phyloP scores from a whole-genome alignment of 2,113 vertebrate species.

The Butastur rufipennis region DNA sequence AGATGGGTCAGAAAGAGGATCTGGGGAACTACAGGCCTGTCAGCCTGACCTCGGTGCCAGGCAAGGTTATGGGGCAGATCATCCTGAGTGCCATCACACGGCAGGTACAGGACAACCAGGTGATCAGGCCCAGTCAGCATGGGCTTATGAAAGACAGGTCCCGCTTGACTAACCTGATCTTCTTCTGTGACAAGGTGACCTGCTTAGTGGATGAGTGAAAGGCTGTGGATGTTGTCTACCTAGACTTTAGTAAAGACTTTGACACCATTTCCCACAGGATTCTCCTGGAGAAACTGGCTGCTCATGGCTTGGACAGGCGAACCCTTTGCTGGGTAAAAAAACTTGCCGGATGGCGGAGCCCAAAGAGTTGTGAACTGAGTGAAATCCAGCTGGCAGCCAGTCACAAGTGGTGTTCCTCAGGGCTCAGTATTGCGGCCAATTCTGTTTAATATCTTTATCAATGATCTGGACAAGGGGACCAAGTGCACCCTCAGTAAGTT shows the following conservation, averaged over 20 bases:
- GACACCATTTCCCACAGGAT: not conserved
- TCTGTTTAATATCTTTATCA: not conserved
- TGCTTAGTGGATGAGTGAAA: not conserved
- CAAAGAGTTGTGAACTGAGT: not conserved
- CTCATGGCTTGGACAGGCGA: accelerated
- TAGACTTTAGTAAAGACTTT: not conserved
- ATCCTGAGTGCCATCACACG: accelerated
- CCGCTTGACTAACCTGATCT: not conserved
- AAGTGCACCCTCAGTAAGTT: not conserved
- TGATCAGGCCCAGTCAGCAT: not conserved
- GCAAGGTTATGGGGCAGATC: not conserved
- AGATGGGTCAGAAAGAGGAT: not conserved
- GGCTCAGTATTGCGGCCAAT: not conserved
- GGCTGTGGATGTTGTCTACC: not conserved
- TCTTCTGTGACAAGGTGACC: not conserved
- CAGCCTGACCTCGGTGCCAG: not conserved
- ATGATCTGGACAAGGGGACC: not conserved
- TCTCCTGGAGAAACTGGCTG: not conserved
- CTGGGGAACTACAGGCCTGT: not conserved
- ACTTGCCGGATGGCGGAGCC: accelerated
- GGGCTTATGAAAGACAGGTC: not conserved
- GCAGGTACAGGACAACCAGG: not conserved
- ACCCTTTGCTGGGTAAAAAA: not conserved
- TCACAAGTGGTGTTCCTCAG: not conserved
- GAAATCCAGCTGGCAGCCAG: not conserved